Conservation (phyloP, 2,113 vertebrate species). For the Gymnogyps californianus region DNA sequence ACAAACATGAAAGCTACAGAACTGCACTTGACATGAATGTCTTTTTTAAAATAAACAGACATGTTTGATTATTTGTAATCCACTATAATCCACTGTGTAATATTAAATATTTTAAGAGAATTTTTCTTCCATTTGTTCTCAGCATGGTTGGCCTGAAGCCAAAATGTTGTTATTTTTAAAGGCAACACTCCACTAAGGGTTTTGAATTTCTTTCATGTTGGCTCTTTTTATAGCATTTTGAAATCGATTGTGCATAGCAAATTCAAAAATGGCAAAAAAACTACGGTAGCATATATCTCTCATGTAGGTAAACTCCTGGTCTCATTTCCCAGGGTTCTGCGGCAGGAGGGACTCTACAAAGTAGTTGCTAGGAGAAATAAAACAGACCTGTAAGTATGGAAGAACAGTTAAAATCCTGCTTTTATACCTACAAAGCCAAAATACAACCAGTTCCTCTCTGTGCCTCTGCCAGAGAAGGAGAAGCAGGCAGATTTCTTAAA, state of each 20-base stretch:
- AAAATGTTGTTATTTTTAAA: conserved; percentile 50
- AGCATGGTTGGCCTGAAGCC: conserved; percentile 28
- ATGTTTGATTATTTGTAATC: conserved; percentile 42
- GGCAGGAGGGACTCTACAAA: neutral
- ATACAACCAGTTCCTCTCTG: neutral
- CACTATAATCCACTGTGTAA: conserved; percentile 33
- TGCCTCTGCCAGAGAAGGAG: neutral
- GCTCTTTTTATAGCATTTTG: conserved; percentile 57
- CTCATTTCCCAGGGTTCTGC: neutral
- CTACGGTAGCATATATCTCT: neutral
- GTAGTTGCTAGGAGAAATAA: neutral
- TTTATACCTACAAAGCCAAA: neutral
- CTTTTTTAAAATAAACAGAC: conserved; percentile 16
- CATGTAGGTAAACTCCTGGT: neutral
- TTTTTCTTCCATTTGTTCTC: conserved; percentile 42
- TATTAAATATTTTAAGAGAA: conserved; percentile 44
- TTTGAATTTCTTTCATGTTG: conserved; percentile 57
- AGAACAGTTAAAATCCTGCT: neutral
- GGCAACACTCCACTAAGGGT: neutral
- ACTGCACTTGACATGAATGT: neutral
- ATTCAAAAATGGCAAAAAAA: neutral
- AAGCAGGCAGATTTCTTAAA: neutral
- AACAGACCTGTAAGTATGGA: neutral
- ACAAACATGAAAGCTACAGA: conserved; percentile 15
- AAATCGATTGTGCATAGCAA: conserved; percentile 45